These are phyloP conservation scores for Hiodon alosoides DNA, from an alignment of 2,113 vertebrate species.

Conservation along the genomic window DNA sequence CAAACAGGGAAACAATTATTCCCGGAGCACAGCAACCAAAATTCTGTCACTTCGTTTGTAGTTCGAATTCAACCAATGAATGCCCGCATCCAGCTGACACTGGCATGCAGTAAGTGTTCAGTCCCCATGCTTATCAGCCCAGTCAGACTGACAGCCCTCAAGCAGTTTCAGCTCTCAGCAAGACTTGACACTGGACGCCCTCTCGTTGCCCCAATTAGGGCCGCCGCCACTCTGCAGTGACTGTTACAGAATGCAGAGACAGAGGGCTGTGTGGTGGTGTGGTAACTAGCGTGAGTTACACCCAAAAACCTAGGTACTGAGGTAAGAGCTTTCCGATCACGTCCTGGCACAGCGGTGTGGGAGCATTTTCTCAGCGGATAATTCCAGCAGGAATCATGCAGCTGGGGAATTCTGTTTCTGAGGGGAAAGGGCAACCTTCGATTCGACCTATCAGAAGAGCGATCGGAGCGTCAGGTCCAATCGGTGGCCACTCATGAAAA, in stretches of 20 bases:
- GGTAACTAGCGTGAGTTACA: background rate
- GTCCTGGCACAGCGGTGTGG: too few relatives aligned
- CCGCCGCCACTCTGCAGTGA: background rate
- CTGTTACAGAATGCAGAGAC: background rate
- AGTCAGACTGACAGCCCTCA: background rate
- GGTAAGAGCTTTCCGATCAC: background rate
- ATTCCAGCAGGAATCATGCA: too few relatives aligned
- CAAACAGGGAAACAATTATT: too few relatives aligned
- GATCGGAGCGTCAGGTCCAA: too few relatives aligned
- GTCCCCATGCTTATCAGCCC: background rate
- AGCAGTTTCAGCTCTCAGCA: slow-evolving; percentile 5
- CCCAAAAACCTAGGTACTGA: background rate
- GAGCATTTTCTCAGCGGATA: too few relatives aligned
- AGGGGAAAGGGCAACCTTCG: too few relatives aligned
- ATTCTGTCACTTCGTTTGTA: background rate
- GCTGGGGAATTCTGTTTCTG: too few relatives aligned
- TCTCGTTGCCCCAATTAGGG: slow-evolving; percentile 2
- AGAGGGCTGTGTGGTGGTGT: background rate
- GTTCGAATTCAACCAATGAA: background rate
- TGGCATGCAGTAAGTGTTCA: background rate
- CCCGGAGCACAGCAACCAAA: background rate
- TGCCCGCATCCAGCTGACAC: background rate
- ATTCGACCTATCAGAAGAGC: too few relatives aligned
- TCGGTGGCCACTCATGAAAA: too few relatives aligned
- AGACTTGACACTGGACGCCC: slow-evolving; percentile 7